Evolutionary conservation across 2,888 invertebrate genomes (phyloP), one percentile per base, ranked within the genome.

Genomic region (Odiellus spinosus): DNA sequence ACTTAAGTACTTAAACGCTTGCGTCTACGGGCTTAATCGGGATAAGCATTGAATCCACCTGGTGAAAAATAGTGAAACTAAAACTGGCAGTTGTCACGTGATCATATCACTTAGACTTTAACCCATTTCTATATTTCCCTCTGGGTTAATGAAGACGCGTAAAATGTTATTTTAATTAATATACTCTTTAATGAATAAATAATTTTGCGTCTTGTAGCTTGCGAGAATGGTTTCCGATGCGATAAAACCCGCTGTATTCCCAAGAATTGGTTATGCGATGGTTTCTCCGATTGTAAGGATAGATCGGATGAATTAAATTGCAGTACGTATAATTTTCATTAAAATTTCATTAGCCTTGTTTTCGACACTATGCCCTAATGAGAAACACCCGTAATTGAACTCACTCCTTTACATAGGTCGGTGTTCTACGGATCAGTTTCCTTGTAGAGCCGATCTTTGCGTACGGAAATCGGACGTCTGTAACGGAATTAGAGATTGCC

Each of bases 221-320:
- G 54, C 41, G 41, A 45, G 6, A 50, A 53, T 33, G 55, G 56
- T 35, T 64, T 63, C 49, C 53, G 59, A 3, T 64, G 63, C 44
- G 55, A 56, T 38, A 53, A 56, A 41, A 58, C 59, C 12, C 67
- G 58, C 17, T 64, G 64, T 52, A 59, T 64, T 45, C 59, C 61
- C n/a, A 51, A 55, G 11, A 55, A 54, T 42, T 64, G 64, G 63
- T 50, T 53, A 12, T 64, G 64, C 45, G 64, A 65, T 43, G 62
- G 62, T 5, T 57, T 55, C 44, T 50, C 53, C n/a, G 64, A 65
- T 48, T 64, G 64, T 48, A 52, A 54, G 10, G 63, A 64, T 46
- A 57, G 56, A 35, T 56, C 58, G 1, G 64, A 64, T 46, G 60
- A 60, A 63, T 66, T 67, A 14, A 67, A 71, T 59, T 78, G 78